A percentile compares a stretch with the other conserved stretches of the same genome.
phyloP scores from a whole-genome alignment of 2,797 vertebrate species.

The Acanthurus leucopareius region DNA sequence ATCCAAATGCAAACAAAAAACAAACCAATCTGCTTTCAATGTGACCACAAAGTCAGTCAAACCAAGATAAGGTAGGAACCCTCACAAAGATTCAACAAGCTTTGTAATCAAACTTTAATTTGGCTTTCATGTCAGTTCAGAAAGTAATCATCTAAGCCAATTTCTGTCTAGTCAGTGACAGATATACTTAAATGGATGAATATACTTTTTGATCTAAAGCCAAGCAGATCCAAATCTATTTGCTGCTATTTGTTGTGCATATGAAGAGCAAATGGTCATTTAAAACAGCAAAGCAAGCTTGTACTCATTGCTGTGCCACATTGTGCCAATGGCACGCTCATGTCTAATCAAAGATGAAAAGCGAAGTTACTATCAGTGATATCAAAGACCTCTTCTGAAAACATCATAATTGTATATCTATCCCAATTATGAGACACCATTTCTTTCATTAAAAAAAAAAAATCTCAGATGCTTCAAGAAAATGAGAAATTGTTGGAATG shows the following conservation, averaged over 20 bases:
- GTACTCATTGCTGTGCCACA: slow-evolving; percentile 36
- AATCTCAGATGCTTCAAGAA: slow-evolving; percentile 55
- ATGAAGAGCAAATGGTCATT: slow-evolving; percentile 71
- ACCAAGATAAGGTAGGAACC: slow-evolving; percentile 32
- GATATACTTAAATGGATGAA: slow-evolving; percentile 65
- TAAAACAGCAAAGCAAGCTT: slow-evolving; percentile 46
- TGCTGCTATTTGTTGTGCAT: slow-evolving; percentile 70
- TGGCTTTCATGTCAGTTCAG: slow-evolving; percentile 53
- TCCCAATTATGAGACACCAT: slow-evolving; percentile 62
- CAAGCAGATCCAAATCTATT: slow-evolving; percentile 68
- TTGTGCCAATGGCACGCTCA: slow-evolving; percentile 68
- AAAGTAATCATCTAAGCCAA: slow-evolving; percentile 42
- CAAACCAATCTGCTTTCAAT: slow-evolving; percentile 23
- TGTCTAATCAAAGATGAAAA: slow-evolving; percentile 72
- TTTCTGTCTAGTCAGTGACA: slow-evolving; percentile 60
- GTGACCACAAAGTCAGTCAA: slow-evolving; percentile 13
- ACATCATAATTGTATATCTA: slow-evolving; percentile 72
- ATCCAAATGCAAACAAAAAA: slow-evolving; percentile 10
- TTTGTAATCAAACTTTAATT: slow-evolving; percentile 65
- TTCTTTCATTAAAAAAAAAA: slow-evolving; percentile 54
- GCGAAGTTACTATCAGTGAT: slow-evolving; percentile 69
- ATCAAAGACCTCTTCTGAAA: slow-evolving; percentile 70
- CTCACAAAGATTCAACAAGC: slow-evolving; percentile 28
- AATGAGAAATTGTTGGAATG: slow-evolving; percentile 31
- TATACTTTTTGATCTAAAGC: slow-evolving; percentile 63